A percentile compares a stretch with the other conserved stretches of the same genome.
Evolutionary conservation across 2,113 vertebrate species (phyloP).

Genomic region (Typhlomys cinereus): DNA sequence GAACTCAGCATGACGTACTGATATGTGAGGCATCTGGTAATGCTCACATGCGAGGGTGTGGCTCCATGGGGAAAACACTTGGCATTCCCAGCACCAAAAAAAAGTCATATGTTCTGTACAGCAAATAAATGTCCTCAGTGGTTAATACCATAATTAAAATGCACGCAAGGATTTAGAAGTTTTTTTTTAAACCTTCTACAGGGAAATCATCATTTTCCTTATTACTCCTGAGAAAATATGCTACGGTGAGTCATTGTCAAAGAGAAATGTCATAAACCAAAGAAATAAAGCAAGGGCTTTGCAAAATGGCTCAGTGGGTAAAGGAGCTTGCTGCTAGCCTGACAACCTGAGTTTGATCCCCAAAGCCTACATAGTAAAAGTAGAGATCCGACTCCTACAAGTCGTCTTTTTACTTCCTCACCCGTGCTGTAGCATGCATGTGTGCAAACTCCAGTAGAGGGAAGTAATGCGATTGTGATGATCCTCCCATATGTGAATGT

Average conservation of each 20-base stretch:
- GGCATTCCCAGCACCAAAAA: neutral
- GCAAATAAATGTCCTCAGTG: neutral
- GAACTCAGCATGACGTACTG: neutral
- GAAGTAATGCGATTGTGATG: too few species aligned
- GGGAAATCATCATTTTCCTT: conserved; percentile 86
- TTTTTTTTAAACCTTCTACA: conserved; percentile 85
- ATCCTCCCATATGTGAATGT: too few species aligned
- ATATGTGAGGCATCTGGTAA: neutral
- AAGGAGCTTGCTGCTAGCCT: too few species aligned
- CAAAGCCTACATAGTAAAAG: too few species aligned
- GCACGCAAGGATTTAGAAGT: conserved; percentile 66
- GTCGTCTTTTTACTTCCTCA: too few species aligned
- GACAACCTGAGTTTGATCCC: too few species aligned
- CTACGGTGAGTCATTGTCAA: conserved; percentile 73
- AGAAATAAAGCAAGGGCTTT: too few species aligned
- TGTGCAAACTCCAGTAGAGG: too few species aligned
- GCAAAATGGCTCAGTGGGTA: neutral
- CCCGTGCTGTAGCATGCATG: too few species aligned
- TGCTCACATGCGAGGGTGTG: neutral
- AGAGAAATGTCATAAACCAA: neutral
- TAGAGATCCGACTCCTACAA: too few species aligned
- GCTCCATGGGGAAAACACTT: neutral
- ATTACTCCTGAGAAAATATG: conserved; percentile 86
- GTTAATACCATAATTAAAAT: neutral
- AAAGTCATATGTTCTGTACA: neutral